Conservation (phyloP, 2,888 invertebrate genomes). For the Tyria jacobaeae region DNA sequence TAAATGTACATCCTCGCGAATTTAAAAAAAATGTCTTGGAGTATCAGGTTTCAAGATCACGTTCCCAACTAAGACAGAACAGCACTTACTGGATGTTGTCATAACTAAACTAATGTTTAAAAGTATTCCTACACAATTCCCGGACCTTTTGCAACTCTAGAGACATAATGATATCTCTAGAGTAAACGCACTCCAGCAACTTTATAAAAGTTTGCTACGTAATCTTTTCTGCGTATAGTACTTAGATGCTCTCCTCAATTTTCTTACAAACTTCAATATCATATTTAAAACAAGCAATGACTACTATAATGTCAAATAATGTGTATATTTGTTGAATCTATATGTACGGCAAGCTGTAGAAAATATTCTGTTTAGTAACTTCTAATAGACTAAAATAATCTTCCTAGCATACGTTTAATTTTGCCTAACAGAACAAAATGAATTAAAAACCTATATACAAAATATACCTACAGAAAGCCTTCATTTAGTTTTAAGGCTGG, state of each 20-base stretch:
- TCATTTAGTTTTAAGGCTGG: too few relatives aligned
- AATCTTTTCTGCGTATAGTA: slow-evolving; percentile 55
- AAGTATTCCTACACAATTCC: slow-evolving; percentile 38
- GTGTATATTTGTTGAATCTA: neutral
- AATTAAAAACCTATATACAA: too few relatives aligned
- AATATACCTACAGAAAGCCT: too few relatives aligned
- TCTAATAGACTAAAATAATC: neutral
- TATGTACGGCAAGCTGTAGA: neutral
- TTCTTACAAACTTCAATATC: slow-evolving; percentile 34
- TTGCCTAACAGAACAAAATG: too few relatives aligned
- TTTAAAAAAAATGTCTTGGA: too few relatives aligned
- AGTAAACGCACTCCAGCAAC: slow-evolving; percentile 58
- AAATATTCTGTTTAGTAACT: neutral
- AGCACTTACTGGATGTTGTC: slow-evolving; percentile 14
- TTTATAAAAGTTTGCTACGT: slow-evolving; percentile 69
- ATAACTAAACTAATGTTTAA: slow-evolving; percentile 23
- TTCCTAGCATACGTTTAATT: too few relatives aligned
- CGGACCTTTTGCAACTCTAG: slow-evolving; percentile 43
- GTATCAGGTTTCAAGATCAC: neutral
- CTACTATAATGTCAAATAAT: slow-evolving; percentile 11
- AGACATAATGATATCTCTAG: slow-evolving; percentile 54
- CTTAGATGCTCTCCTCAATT: slow-evolving; percentile 45
- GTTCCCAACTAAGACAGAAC: neutral
- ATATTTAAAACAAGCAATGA: slow-evolving; percentile 12
- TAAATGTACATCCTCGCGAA: too few relatives aligned